phyloP scores from a whole-genome alignment of 2,113 vertebrate species.

The Callithrix jacchus region DNA sequence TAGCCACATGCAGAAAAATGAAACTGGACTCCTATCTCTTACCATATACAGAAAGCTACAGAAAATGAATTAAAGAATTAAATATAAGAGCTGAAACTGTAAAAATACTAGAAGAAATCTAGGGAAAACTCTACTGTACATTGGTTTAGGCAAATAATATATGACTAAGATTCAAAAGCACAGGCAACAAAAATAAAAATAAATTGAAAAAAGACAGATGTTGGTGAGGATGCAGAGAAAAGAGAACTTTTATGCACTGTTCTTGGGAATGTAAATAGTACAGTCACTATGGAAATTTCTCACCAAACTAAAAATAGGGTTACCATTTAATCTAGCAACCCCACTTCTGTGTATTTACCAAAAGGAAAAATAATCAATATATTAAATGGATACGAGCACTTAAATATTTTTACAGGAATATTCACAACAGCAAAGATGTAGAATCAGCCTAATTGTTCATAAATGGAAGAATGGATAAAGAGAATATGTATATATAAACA shows the following conservation, averaged over 20 bases:
- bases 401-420: background rate
- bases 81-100: too few relatives aligned
- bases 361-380: background rate
- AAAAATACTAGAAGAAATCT: too few relatives aligned
- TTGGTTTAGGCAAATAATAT: too few relatives aligned
- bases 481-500: background rate
- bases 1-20: too few relatives aligned
- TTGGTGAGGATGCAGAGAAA: background rate
- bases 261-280: background rate
- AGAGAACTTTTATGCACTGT: background rate
- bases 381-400: background rate
- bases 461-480: background rate
- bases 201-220: background rate
- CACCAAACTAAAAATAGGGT: background rate
- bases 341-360: background rate
- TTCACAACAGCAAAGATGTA: background rate
- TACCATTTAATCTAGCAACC: background rate
- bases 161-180: too few relatives aligned
- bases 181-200: too few relatives aligned
- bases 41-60: too few relatives aligned
- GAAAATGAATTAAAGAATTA: too few relatives aligned
- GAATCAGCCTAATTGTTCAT: background rate
- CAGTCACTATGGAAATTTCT: background rate
- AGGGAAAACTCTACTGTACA: too few relatives aligned
- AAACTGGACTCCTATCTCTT: too few relatives aligned